Evolutionary conservation across 53 echinoderm and acorn worm genomes (phyloP).

Genomic region (Antedon mediterranea): DNA sequence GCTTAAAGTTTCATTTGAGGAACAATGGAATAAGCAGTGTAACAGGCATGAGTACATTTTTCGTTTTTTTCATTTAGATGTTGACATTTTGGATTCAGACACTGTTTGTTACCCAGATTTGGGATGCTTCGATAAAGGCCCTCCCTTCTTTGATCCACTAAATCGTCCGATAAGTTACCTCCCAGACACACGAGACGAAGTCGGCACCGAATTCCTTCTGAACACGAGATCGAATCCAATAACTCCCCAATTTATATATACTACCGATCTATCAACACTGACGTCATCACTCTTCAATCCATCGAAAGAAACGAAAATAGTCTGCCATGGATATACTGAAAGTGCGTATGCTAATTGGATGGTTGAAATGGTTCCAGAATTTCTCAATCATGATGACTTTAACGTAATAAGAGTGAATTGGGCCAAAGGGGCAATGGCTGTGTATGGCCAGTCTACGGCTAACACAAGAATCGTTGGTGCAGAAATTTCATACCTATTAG

Average conservation of each 20-base stretch:
- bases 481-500: slow-evolving; percentile 49
- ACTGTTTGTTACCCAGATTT: slow-evolving; percentile 24
- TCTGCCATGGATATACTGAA: slow-evolving; percentile 53
- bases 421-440: slow-evolving; percentile 25
- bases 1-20: no score
- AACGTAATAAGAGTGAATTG: slow-evolving; percentile 61
- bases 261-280: slow-evolving; percentile 30
- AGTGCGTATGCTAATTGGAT: slow-evolving; percentile 43
- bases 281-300: slow-evolving; percentile 36
- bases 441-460: slow-evolving; percentile 42
- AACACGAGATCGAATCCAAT: slow-evolving; percentile 25
- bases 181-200: slow-evolving; percentile 11
- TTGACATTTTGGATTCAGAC: background rate
- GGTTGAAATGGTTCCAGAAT: slow-evolving; percentile 30
- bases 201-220: slow-evolving; percentile 25
- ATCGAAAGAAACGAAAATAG: slow-evolving; percentile 39
- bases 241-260: slow-evolving; percentile 18
- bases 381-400: slow-evolving; percentile 38
- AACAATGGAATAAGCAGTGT: no score
- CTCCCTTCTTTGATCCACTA: slow-evolving; percentile 32
- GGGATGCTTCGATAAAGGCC: slow-evolving; percentile 30
- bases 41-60: no score
- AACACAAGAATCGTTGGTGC: slow-evolving; percentile 77
- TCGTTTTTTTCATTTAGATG: background rate
- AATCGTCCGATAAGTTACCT: slow-evolving; percentile 35